Evolutionary conservation across 2,797 vertebrate genomes (phyloP).

Genomic region (Tokudaia muenninki): DNA sequence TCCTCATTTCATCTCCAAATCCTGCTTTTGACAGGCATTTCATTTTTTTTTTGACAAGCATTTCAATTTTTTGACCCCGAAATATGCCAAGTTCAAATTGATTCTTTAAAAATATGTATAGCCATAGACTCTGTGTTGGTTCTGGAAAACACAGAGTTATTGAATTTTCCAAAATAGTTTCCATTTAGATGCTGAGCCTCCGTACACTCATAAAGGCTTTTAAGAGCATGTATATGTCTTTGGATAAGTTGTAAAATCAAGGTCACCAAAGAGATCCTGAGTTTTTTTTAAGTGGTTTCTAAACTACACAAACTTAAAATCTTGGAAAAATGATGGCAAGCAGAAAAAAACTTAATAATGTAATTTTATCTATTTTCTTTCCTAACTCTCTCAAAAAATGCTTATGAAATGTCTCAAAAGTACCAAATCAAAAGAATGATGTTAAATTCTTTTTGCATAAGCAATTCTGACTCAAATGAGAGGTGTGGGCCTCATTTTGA

Average conservation of each 20-base stretch:
- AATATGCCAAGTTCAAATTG: neutral
- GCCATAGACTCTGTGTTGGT: neutral
- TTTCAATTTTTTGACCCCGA: neutral
- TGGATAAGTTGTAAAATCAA: neutral
- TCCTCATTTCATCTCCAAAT: neutral
- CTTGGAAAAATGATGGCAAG: neutral
- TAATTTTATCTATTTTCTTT: constrained; percentile 13
- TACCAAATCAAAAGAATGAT: neutral
- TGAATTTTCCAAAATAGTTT: neutral
- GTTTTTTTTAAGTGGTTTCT: constrained; percentile 50
- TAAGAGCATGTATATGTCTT: neutral
- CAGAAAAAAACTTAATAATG: neutral
- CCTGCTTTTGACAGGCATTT: neutral
- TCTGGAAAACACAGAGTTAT: neutral
- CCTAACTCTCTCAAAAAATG: neutral
- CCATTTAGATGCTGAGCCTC: neutral
- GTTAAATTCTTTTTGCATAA: neutral
- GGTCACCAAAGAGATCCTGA: neutral
- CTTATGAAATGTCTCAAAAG: neutral
- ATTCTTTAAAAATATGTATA: neutral
- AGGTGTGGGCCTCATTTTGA: neutral
- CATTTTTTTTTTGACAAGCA: neutral
- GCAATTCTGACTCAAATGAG: neutral
- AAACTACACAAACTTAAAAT: neutral
- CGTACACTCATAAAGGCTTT: neutral